Evolutionary conservation across 1,140 invertebrate species (phyloP).

Genomic region (Nephotettix cincticeps): DNA sequence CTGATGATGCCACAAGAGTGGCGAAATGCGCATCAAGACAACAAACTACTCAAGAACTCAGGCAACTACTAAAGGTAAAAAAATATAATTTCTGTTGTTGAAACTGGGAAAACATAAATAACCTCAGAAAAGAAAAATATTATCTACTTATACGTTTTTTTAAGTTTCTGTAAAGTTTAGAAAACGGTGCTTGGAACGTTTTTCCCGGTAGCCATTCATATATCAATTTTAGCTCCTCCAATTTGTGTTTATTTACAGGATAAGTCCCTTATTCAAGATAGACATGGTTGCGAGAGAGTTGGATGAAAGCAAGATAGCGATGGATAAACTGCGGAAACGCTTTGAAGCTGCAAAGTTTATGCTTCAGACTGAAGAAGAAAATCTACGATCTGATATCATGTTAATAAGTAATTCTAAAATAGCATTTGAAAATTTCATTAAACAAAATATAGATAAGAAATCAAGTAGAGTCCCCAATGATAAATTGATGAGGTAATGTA

Average conservation of each 20-base stretch:
- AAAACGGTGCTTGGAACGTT: too few species aligned
- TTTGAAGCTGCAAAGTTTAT: slow-evolving; percentile 7
- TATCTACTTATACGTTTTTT: too few species aligned
- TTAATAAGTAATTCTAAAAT: background rate
- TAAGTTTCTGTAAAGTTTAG: too few species aligned
- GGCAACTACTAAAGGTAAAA: too few species aligned
- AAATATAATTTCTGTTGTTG: too few species aligned
- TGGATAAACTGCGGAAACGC: slow-evolving; percentile 5
- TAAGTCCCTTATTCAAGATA: background rate
- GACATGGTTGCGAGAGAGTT: slow-evolving; percentile 10
- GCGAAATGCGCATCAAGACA: too few species aligned
- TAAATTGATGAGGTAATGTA: slow-evolving; percentile 1
- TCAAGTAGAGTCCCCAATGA: background rate
- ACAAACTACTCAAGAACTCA: too few species aligned
- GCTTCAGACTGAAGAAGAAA: slow-evolving; percentile 5
- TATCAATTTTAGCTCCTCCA: too few species aligned
- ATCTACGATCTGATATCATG: background rate
- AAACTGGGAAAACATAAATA: too few species aligned
- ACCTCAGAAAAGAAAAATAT: too few species aligned
- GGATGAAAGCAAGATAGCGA: background rate
- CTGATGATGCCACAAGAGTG: too few species aligned
- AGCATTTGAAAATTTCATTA: background rate
- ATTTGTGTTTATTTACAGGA: background rate
- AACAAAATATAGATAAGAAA: background rate
- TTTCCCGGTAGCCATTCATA: too few species aligned